Evolutionary conservation across 1,140 invertebrate genomes (phyloP).

Genomic region (Diploscapter pachys): DNA sequence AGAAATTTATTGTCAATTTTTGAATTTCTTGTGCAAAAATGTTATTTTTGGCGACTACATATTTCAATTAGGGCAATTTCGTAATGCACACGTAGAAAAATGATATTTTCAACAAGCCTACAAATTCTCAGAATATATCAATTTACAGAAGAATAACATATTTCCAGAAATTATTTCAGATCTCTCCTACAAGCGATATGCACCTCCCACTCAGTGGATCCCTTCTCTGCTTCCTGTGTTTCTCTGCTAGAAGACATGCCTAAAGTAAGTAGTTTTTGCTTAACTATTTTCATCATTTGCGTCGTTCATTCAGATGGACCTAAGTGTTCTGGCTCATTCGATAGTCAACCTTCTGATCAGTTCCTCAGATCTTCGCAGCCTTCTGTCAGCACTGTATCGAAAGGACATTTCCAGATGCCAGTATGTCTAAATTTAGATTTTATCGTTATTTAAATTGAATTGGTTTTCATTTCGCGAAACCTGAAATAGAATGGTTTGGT

Average conservation of each 20-base stretch:
- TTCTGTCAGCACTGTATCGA: slow-evolving; percentile 48
- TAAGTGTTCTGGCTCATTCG: slow-evolving; percentile 28
- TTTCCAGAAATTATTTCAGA: no score
- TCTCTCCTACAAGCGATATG: no score
- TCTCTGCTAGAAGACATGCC: slow-evolving; percentile 43
- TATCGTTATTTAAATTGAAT: neutral
- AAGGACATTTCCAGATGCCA: slow-evolving; percentile 49
- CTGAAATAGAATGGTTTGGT: slow-evolving; percentile 13
- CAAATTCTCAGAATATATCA: no score
- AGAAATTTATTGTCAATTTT: no score
- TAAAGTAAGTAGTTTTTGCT: slow-evolving; percentile 47
- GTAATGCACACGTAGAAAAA: no score
- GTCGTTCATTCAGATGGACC: slow-evolving; percentile 11
- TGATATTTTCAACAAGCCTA: no score
- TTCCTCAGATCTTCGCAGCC: slow-evolving; percentile 42
- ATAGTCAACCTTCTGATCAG: slow-evolving; percentile 56
- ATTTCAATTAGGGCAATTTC: no score
- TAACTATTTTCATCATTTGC: slow-evolving; percentile 3
- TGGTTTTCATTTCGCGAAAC: neutral
- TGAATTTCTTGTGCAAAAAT: no score
- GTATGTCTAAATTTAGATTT: slow-evolving; percentile 33
- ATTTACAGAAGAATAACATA: no score
- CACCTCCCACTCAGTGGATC: slow-evolving; percentile 1
- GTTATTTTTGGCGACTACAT: no score
- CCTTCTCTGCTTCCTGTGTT: slow-evolving; percentile 35